phyloP scores from a whole-genome alignment of 1,140 invertebrate genomes.

The Drosophila burlai region DNA sequence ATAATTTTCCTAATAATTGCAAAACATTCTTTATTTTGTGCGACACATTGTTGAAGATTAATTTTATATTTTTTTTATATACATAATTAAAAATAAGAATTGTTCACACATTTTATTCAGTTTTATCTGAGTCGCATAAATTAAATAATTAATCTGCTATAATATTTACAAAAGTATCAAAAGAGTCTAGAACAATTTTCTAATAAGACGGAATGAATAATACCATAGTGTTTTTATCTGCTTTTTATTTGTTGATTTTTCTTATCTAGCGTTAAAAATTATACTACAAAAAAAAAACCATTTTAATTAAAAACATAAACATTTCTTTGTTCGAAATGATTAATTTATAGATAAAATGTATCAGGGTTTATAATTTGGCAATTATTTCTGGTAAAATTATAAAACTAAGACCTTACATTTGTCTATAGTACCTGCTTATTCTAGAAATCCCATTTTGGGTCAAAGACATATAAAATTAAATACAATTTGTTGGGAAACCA shows the following conservation, averaged over 20 bases:
- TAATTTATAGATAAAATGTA: not conserved
- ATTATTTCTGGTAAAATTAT: not conserved
- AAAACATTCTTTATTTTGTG: not conserved
- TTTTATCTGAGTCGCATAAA: not conserved
- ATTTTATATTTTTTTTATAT: not conserved
- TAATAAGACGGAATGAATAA: not conserved
- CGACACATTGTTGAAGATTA: not conserved
- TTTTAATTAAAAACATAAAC: not conserved
- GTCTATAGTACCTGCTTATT: not conserved
- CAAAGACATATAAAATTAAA: constrained; percentile 7
- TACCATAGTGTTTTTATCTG: not conserved
- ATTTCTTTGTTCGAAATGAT: not conserved
- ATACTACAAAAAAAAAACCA: not conserved
- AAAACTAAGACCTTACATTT: no score
- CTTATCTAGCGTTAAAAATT: not conserved
- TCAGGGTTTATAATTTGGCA: not conserved
- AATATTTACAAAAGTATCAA: not conserved
- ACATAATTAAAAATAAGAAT: not conserved
- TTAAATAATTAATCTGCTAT: not conserved
- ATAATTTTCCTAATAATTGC: not conserved
- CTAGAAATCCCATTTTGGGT: not conserved
- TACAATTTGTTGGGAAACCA: not conserved
- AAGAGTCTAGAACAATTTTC: not conserved
- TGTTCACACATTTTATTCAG: not conserved
- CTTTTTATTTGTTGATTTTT: not conserved